Conservation (phyloP, 2,113 vertebrate genomes). For the Pseudorhombus dupliciocellatus region DNA sequence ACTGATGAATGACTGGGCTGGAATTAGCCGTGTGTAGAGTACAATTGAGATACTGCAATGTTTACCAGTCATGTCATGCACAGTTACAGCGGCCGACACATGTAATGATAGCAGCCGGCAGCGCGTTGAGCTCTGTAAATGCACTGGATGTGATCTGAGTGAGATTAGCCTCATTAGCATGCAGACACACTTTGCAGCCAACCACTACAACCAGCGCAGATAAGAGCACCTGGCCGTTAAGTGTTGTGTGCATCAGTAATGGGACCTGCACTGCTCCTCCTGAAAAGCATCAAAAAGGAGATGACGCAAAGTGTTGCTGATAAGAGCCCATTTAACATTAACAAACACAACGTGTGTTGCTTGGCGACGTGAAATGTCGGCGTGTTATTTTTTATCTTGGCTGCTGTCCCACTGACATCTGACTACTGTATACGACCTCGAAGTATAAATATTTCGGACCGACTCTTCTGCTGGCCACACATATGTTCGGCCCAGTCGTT, state of each 20-base stretch:
- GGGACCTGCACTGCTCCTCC: not conserved
- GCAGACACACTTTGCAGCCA: conserved; percentile 1
- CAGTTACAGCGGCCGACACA: no score
- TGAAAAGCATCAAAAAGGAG: conserved; percentile 16
- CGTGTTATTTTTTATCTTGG: not conserved
- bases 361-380: not conserved
- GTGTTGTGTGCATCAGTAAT: conserved; percentile 1
- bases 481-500: not conserved
- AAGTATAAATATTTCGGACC: not conserved
- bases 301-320: conserved; percentile 10
- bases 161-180: conserved; percentile 28
- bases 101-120: not conserved
- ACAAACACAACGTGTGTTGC: not conserved
- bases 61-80: not conserved
- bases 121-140: conserved; percentile 6
- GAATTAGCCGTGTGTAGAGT: not conserved
- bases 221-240: not conserved
- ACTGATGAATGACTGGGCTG: not conserved
- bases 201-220: conserved; percentile 10
- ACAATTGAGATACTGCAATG: not conserved
- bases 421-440: not conserved
- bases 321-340: conserved; percentile 13
- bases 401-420: not conserved
- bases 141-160: not conserved
- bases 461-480: not conserved